These are phyloP conservation scores for Pocillopora verrucosa DNA, from an alignment of 64 coral and sea anemone species.

Conservation along the genomic window DNA sequence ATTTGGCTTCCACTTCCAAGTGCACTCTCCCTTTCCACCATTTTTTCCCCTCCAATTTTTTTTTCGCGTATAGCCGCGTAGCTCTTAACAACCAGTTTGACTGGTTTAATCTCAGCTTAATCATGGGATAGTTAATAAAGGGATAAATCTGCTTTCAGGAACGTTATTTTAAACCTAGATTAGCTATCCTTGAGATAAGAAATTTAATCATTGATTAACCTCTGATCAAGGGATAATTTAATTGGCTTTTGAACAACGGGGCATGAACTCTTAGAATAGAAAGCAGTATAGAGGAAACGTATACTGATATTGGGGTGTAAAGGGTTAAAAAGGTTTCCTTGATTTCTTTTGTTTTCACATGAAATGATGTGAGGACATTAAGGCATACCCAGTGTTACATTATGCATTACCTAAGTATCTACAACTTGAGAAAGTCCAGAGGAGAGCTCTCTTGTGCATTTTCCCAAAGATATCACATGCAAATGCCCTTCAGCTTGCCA, in stretches of 20 bases:
- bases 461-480: background rate
- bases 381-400: slow-evolving; percentile 42
- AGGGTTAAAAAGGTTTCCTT: no score
- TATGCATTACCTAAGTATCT: slow-evolving; percentile 40
- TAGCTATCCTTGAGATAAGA: background rate
- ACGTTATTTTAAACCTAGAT: background rate
- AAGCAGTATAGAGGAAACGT: no score
- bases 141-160: slow-evolving; percentile 16
- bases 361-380: no score
- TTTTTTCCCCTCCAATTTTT: background rate
- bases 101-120: background rate
- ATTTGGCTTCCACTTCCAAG: no score
- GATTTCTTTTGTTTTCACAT: no score
- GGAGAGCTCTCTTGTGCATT: slow-evolving; percentile 1
- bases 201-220: background rate
- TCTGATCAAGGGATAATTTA: background rate
- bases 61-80: background rate
- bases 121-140: background rate
- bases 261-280: background rate
- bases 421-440: slow-evolving; percentile 16
- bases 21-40: background rate
- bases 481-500: background rate
- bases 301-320: no score
- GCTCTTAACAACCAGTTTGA: background rate
- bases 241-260: background rate